Evolutionary conservation across 2,888 invertebrate species (phyloP), one percentile per base, ranked within the genome.

Genomic region (Rotaria sp.): DNA sequence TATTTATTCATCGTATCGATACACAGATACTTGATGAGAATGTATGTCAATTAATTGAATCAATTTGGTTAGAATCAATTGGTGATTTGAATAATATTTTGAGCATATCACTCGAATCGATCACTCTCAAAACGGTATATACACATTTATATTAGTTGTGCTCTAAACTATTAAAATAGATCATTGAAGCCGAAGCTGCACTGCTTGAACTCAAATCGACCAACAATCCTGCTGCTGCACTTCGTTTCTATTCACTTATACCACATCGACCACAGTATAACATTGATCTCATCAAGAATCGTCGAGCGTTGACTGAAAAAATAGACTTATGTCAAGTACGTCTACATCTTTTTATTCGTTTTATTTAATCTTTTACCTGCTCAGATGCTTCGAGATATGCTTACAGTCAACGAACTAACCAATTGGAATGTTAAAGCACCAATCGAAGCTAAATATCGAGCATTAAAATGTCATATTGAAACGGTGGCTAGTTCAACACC

Each of bases 371-470:
- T 10, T 45, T 80, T 11, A 0, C 10, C 11, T 10, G 26, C 88
- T 21, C 88, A 90, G 90, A 86, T 90, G 85, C 88, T 90, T 26
- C 88, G 88, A 67, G 91, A 91, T 87, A 89, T 91, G 89, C 87
- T 90, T 50, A 88, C 89, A 18, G 90, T 90, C 24, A 89, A 89
- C 87, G 91, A 91, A 87, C 89, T 89, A 26, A 90, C 90, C 41
- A 88, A 89, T 88, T 90, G 90, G 90, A 88, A 88, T 24, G 87
- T 87, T 7, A 87, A 88, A 48, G 88, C 89, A 26, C 88, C 88
- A 75, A 87, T 88, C 11, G 88, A 89, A 87, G 88, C 90, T 26
- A 90, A 90, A 86, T 90, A 90, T 88, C 88, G 88, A 45, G 89
- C 91, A 7, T 88, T 91, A 50, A 87, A 89, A n/a, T 90, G 90